Conservation (phyloP, 2,888 invertebrate species). For the Chydorus sphaericus region DNA sequence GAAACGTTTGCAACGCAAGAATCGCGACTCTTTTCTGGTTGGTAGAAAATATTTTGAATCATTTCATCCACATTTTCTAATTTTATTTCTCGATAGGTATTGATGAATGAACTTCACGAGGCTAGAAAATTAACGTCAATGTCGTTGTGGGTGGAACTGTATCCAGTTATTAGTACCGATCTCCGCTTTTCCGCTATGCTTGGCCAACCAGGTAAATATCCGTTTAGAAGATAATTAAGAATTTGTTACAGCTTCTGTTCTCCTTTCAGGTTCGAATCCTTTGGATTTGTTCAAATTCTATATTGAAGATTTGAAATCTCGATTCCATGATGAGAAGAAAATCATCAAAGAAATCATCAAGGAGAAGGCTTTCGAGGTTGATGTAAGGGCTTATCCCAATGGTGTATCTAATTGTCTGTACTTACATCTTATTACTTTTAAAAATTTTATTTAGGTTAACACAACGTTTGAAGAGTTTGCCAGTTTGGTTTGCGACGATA, state of each 20-base stretch:
- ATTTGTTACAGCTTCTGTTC: not conserved
- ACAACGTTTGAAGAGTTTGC: slow-evolving; percentile 95
- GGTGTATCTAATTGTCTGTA: not conserved
- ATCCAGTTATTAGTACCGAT: slow-evolving; percentile 88
- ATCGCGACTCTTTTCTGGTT: slow-evolving; percentile 83
- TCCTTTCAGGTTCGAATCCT: slow-evolving; percentile 70
- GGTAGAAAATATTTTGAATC: slow-evolving; percentile 19
- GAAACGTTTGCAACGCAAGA: slow-evolving; percentile 83
- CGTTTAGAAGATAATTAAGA: slow-evolving; percentile 7
- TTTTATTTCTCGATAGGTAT: slow-evolving; percentile 35
- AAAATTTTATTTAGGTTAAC: slow-evolving; percentile 39
- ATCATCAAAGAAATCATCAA: slow-evolving; percentile 92
- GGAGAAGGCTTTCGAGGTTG: slow-evolving; percentile 67
- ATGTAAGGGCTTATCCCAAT: slow-evolving; percentile 22
- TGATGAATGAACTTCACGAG: slow-evolving; percentile 86
- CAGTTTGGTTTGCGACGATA: slow-evolving; percentile 85
- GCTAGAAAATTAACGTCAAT: slow-evolving; percentile 94
- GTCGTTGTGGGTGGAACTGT: slow-evolving; percentile 96
- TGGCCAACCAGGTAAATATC: slow-evolving; percentile 40
- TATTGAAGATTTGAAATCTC: slow-evolving; percentile 92
- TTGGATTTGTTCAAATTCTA: slow-evolving; percentile 97
- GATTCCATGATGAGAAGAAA: slow-evolving; percentile 96
- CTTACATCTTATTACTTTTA: slow-evolving; percentile 23
- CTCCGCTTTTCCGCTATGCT: slow-evolving; percentile 91
- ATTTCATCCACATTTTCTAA: slow-evolving; percentile 11